A percentile compares a stretch with the other conserved stretches of the same genome.
These are phyloP conservation scores for Lutraria rhynchaena DNA, from an alignment of 1,140 invertebrate genomes.

Conservation along the genomic window DNA sequence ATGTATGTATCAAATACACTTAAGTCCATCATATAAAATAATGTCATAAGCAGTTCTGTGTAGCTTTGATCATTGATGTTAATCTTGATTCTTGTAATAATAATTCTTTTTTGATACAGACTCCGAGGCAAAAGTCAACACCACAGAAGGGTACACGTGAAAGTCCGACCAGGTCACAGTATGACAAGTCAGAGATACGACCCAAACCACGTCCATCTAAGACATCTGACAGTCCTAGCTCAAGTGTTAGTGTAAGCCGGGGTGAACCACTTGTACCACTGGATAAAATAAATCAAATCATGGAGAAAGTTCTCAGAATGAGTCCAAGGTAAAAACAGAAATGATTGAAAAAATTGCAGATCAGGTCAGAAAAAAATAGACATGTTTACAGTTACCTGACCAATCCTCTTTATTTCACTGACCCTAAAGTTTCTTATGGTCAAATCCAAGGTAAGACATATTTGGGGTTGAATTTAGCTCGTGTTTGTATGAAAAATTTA, in stretches of 20 bases:
- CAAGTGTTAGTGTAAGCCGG: conserved; percentile 20
- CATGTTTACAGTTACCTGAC: too few relatives aligned
- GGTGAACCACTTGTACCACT: conserved; percentile 26
- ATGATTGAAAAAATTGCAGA: too few relatives aligned
- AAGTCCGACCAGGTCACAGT: background rate
- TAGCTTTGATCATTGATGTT: too few relatives aligned
- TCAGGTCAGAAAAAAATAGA: too few relatives aligned
- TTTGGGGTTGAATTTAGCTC: too few relatives aligned
- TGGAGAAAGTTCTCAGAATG: conserved; percentile 57
- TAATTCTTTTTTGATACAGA: conserved; percentile 12
- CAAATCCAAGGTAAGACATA: too few relatives aligned
- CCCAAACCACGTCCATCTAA: conserved; percentile 21
- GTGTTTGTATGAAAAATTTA: too few relatives aligned
- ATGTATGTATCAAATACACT: background rate
- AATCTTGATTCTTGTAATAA: background rate
- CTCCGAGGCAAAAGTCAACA: conserved; percentile 27
- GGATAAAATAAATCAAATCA: conserved; percentile 55
- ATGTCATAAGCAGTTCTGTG: too few relatives aligned
- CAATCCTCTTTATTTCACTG: too few relatives aligned
- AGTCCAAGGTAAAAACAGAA: conserved; percentile 51
- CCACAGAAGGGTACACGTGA: background rate
- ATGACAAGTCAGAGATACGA: conserved; percentile 44
- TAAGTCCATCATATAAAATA: background rate
- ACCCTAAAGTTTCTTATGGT: too few relatives aligned
- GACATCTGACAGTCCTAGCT: conserved; percentile 26